Conservation (phyloP, 35 echinoderm and acorn worm species). For the Diadema setosum region DNA sequence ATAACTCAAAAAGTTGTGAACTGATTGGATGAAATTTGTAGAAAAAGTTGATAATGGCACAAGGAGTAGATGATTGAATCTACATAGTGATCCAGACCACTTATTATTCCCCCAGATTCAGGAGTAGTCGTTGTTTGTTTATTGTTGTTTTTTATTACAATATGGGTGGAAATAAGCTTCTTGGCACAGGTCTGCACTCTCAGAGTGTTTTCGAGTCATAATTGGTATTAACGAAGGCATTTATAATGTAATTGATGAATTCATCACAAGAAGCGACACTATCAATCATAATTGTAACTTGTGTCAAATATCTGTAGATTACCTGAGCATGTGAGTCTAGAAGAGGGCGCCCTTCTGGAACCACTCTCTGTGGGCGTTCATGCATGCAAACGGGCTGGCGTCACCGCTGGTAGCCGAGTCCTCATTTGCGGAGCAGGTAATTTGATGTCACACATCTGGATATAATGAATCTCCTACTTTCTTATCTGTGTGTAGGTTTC, state of each 20-base stretch:
- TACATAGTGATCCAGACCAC: too few species aligned
- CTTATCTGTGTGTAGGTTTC: too few species aligned
- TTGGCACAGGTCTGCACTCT: too few species aligned
- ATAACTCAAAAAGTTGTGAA: too few species aligned
- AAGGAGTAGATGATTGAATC: too few species aligned
- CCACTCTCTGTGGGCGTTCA: conserved; percentile 92
- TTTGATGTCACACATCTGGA: neutral
- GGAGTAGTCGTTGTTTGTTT: too few species aligned
- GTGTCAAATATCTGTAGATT: conserved; percentile 60
- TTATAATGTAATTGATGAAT: neutral
- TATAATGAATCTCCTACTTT: too few species aligned
- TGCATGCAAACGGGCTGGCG: conserved; percentile 82
- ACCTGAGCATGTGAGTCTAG: conserved; percentile 87
- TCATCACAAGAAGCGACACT: neutral
- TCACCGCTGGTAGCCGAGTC: conserved; percentile 73
- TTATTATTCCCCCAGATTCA: too few species aligned
- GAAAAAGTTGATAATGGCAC: too few species aligned
- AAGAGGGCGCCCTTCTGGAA: conserved; percentile 90
- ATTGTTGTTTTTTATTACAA: too few species aligned
- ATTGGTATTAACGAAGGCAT: neutral
- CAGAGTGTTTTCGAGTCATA: neutral
- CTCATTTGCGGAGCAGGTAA: conserved; percentile 91
- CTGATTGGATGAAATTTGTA: too few species aligned
- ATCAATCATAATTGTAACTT: neutral
- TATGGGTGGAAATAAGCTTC: too few species aligned